Evolutionary conservation across 2,888 invertebrate species (phyloP).

Genomic region (Seira ritae): DNA sequence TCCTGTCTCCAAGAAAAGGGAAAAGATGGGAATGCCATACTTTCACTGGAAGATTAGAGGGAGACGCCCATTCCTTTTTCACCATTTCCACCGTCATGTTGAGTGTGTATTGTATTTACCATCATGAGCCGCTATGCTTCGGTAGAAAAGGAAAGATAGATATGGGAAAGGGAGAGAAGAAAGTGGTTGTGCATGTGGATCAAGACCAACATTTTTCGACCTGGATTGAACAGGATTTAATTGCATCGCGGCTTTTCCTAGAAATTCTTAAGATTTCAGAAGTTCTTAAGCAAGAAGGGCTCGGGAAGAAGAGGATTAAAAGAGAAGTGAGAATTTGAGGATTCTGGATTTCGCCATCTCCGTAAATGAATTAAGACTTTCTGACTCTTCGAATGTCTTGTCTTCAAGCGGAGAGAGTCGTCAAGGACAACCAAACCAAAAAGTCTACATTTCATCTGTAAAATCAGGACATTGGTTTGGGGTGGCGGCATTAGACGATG

Average conservation of each 20-base stretch:
- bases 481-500: too few species aligned
- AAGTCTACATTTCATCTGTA: not conserved
- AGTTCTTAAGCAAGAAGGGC: not conserved
- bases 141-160: not conserved
- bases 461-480: not conserved
- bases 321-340: not conserved
- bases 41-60: constrained; percentile 53
- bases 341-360: not conserved
- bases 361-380: constrained; percentile 4
- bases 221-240: not conserved
- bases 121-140: not conserved
- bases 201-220: not conserved
- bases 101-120: not conserved
- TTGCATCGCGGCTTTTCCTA: constrained; percentile 1
- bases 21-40: not conserved
- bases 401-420: not conserved
- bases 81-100: not conserved
- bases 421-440: not conserved
- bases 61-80: constrained; percentile 39
- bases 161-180: not conserved
- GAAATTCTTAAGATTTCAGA: not conserved
- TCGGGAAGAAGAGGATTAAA: not conserved
- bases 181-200: not conserved
- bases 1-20: not conserved
- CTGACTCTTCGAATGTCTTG: not conserved